These are phyloP conservation scores for Rhadinocentrus ornatus DNA, from an alignment of 2,797 vertebrate species.

Conservation along the genomic window DNA sequence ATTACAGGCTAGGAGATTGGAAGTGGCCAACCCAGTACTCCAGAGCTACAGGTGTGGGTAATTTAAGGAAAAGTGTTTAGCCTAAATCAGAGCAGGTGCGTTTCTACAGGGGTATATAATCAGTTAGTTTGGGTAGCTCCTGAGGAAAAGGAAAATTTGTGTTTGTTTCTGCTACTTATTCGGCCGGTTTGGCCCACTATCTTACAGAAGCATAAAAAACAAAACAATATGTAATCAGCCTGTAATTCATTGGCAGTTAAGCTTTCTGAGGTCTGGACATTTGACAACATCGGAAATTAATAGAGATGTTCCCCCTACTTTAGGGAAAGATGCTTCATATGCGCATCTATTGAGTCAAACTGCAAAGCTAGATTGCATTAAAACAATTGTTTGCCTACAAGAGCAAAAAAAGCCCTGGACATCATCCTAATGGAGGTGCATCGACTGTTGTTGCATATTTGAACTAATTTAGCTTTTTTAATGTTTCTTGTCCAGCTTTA, in stretches of 20 bases:
- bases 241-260: constrained; percentile 41
- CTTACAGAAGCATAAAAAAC: too few relatives aligned
- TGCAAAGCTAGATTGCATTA: background rate
- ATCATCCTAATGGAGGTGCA: background rate
- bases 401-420: background rate
- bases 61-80: too few relatives aligned
- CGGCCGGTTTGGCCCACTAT: too few relatives aligned
- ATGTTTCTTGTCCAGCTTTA: background rate
- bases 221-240: constrained; percentile 30
- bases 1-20: too few relatives aligned
- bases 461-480: too few relatives aligned
- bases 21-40: too few relatives aligned
- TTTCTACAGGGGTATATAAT: too few relatives aligned
- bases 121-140: too few relatives aligned
- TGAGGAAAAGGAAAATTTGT: too few relatives aligned
- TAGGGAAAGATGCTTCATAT: background rate
- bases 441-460: background rate
- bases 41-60: too few relatives aligned
- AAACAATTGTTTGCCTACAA: background rate
- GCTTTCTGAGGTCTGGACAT: constrained; percentile 61
- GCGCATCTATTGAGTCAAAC: background rate
- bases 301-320: constrained; percentile 26
- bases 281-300: constrained; percentile 52
- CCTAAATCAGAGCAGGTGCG: too few relatives aligned
- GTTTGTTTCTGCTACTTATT: too few relatives aligned